Base-by-base conservation (phyloP, 2,113 vertebrate genomes). In the Chaenocephalus aceratus region DNA sequence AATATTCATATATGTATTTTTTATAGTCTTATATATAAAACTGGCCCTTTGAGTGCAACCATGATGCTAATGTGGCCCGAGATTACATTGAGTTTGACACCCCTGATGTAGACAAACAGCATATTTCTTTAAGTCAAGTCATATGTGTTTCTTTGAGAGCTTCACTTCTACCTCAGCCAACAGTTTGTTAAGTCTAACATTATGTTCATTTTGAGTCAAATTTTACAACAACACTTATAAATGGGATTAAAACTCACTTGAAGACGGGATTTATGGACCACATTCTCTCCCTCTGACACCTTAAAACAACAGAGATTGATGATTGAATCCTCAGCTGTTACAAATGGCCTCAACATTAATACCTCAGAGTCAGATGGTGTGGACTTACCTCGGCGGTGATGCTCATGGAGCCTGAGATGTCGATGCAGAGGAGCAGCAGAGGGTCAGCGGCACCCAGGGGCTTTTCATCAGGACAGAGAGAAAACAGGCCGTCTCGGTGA, bases 381-480 rank as follows among this genome's bases (percentile, higher is more conserved):
- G 53, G 36, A 4, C 49, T 69, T 68, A 94, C 94, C 79, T 92
- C 13, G 4, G 83, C 90, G 45, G 84, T 89, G 60, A 84, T 86
- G 81, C 86, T 91, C 94, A 94, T 94, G 60, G 94, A 93, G 54
- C 90, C 90, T 0, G 94, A 94, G 65, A 89, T 85, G 73, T 94
- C 94, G 3, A 95, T 93, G 76, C 94, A 94, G 82, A 94, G 92
- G 59, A 95, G 56, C 51, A 94, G 83, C 79, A 93, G 86, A 0
- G 82, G 3, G 5, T 91, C 88, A 0, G 56, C 10, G 8, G 77
- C 45, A 2, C 53, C 66, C 15, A 6, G 41, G 4, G 26, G 49
- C 13, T 71, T 54, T 16, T 79, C 53, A 12, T 84, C 14, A 15
- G 91, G 81, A 63, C 11, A 48, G 44, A 93, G 79, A 49, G 75